Percentiles rank a stretch among this genome's conserved stretches.
Evolutionary conservation across 2,113 vertebrate genomes (phyloP).

Genomic region (Erythrolamprus reginae): DNA sequence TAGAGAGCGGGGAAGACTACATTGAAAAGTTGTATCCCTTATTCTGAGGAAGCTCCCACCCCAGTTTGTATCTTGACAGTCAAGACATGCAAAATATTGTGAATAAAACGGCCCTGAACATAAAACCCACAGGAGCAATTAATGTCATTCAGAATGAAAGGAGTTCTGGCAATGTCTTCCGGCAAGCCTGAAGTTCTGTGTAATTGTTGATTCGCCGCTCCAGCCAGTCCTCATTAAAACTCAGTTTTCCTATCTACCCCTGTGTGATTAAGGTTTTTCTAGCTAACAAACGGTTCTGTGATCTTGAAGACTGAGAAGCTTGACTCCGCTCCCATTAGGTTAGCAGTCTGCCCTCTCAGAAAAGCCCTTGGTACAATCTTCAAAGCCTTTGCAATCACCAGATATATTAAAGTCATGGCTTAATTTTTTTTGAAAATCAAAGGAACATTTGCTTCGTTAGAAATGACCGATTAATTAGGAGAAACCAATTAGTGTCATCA

Average conservation of each 20-base stretch:
- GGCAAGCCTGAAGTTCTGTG: not conserved
- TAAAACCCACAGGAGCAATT: not conserved
- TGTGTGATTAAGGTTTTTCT: not conserved
- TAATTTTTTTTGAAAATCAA: conserved; percentile 26
- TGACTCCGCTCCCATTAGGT: conserved; percentile 51
- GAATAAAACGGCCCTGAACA: not conserved
- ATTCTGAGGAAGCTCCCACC: fast-evolving
- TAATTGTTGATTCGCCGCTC: conserved; percentile 26
- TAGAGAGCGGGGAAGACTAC: not conserved
- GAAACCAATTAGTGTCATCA: not conserved
- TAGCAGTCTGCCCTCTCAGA: conserved; percentile 43
- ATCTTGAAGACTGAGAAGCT: conserved; percentile 47
- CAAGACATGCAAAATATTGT: not conserved
- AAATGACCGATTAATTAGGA: not conserved
- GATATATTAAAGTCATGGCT: conserved; percentile 47
- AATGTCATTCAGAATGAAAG: not conserved
- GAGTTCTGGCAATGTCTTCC: conserved; percentile 41
- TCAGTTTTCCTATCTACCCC: conserved; percentile 38
- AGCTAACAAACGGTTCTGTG: conserved; percentile 9
- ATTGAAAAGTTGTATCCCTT: fast-evolving
- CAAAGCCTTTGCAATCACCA: not conserved
- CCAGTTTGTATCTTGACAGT: not conserved
- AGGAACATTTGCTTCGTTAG: conserved; percentile 30
- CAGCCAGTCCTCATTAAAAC: conserved; percentile 51
- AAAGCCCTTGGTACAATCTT: conserved; percentile 34